phyloP scores from a whole-genome alignment of 2,797 vertebrate species.

The Columba guinea region DNA sequence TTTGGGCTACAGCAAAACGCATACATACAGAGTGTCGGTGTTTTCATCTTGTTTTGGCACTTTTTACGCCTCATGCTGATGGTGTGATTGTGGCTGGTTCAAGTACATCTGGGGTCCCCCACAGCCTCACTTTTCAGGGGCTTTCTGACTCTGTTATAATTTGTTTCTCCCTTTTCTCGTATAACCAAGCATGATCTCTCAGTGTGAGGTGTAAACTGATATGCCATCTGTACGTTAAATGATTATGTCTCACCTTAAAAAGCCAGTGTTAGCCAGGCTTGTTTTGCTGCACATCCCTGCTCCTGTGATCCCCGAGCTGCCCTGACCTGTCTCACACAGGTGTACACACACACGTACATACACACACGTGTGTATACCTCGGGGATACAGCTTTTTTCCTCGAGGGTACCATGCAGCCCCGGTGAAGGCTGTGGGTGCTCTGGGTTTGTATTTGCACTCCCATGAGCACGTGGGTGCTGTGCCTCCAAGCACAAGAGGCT shows the following conservation, averaged over 20 bases:
- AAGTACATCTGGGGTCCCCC: neutral
- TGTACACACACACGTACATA: fast-evolving
- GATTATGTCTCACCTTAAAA: neutral
- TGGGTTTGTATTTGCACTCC: neutral
- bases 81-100: neutral
- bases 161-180: neutral
- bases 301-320: fast-evolving
- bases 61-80: neutral
- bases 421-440: neutral
- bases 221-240: neutral
- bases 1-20: neutral
- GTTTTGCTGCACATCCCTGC: neutral
- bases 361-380: fast-evolving
- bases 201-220: neutral
- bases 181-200: neutral
- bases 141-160: neutral
- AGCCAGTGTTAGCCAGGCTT: neutral
- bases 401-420: neutral
- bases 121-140: neutral
- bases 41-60: conserved; percentile 18
- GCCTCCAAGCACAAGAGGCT: neutral
- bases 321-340: neutral
- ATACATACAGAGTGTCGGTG: neutral
- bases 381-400: neutral
- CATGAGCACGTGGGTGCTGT: fast-evolving